phyloP scores from a whole-genome alignment of 2,113 vertebrate species.

The Etheostoma cragini region DNA sequence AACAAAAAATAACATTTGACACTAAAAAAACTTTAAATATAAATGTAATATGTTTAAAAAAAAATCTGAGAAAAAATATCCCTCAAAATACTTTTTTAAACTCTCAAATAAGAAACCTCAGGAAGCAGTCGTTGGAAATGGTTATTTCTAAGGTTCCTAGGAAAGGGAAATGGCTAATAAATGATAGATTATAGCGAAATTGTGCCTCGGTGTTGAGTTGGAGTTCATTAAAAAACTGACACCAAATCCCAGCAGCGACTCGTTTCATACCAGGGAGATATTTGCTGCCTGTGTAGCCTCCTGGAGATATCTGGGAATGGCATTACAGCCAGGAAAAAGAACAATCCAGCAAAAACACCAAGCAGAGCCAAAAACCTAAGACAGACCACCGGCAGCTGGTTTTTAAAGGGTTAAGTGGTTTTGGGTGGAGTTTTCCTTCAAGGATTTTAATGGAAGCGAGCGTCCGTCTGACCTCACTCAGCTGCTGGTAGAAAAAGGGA shows the following conservation, averaged over 20 bases:
- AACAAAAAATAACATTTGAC: too few relatives aligned
- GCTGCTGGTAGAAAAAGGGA: slow-evolving; percentile 48
- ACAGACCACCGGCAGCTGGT: slow-evolving; percentile 39
- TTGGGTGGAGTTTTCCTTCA: slow-evolving; percentile 59
- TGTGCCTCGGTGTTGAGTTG: too few relatives aligned
- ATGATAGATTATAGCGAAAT: too few relatives aligned
- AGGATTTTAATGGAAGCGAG: slow-evolving; percentile 34
- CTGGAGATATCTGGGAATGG: slow-evolving; percentile 25
- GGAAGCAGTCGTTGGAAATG: too few relatives aligned
- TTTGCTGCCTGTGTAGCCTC: too few relatives aligned
- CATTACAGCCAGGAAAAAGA: slow-evolving; percentile 13
- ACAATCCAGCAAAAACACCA: slow-evolving; percentile 32
- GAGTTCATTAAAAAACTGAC: background rate
- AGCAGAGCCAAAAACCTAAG: background rate
- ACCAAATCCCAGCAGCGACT: background rate
- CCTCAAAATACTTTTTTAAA: too few relatives aligned
- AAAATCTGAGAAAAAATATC: too few relatives aligned
- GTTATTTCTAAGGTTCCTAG: too few relatives aligned
- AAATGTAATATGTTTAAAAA: too few relatives aligned
- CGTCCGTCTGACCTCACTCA: slow-evolving; percentile 52
- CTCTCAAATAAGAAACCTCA: too few relatives aligned
- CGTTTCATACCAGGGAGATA: slow-evolving; percentile 5
- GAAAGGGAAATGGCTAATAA: too few relatives aligned
- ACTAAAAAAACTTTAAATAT: too few relatives aligned
- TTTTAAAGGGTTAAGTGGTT: slow-evolving; percentile 31